These are phyloP conservation scores for Serrognathus titanus DNA, from an alignment of 2,888 invertebrate species.

Conservation along the genomic window DNA sequence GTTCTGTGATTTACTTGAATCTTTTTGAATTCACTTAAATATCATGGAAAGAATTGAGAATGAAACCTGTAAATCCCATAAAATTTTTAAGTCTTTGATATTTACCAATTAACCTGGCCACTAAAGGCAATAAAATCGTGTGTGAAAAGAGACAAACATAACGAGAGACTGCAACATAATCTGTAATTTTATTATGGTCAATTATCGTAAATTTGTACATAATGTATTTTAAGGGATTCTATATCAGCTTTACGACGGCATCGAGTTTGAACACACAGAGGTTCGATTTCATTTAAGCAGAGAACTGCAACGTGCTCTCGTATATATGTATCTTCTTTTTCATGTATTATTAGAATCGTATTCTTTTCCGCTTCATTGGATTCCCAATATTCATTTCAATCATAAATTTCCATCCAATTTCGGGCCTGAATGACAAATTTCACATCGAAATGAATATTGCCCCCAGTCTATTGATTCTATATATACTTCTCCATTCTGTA, in stretches of 20 bases:
- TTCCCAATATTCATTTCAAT: conserved; percentile 50
- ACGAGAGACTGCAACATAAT: conserved; percentile 34
- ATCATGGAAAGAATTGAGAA: too few species aligned
- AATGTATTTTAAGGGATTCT: conserved; percentile 39
- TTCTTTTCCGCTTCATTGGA: conserved; percentile 41
- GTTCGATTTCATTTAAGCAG: conserved; percentile 27
- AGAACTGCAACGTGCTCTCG: conserved; percentile 12
- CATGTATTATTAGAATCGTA: conserved; percentile 43
- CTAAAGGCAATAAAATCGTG: conserved; percentile 13
- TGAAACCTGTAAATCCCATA: too few species aligned
- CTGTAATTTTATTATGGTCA: conserved; percentile 41
- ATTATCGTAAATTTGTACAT: conserved; percentile 40
- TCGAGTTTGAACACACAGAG: conserved; percentile 35
- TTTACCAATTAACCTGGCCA: too few species aligned
- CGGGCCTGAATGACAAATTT: conserved; percentile 51
- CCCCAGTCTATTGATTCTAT: conserved; percentile 44
- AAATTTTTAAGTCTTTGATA: too few species aligned
- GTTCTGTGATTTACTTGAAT: too few species aligned
- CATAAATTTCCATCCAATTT: conserved; percentile 51
- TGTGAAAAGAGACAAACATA: conserved; percentile 24
- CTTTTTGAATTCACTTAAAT: too few species aligned
- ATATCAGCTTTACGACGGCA: conserved; percentile 36
- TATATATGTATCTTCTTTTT: conserved; percentile 26
- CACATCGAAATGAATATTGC: conserved; percentile 49
- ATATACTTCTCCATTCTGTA: conserved; percentile 19